Evolutionary conservation across 2,113 vertebrate species (phyloP), one percentile per base, ranked within the genome.

Genomic region (Progne subis): DNA sequence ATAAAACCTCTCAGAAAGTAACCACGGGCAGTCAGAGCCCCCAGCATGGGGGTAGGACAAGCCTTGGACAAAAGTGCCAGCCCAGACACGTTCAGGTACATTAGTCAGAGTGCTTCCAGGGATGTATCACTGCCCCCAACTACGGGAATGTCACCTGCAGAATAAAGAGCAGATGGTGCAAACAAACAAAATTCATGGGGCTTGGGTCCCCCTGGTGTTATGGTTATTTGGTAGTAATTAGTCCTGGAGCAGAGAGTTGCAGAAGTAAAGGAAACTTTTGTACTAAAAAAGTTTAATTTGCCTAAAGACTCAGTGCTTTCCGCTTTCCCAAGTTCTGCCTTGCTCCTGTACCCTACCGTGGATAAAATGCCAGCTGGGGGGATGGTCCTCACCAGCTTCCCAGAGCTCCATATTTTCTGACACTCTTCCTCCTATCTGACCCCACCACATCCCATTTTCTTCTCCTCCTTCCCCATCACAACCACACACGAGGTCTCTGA

Each of bases 111-210:
- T 29, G 44, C 67, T 84, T 49, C 47, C 49, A 86, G 83, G 55
- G 71, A 61, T 26, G 32, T 43, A 63, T 64, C 15, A 43, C 60
- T 83, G 88, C 25, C 37, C 53, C 25, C 71, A 47, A 17, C 64
- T 50, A 93, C 0, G 0, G 50, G 44, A 89, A 79, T 3, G 8
- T 72, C 52, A 92, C 91, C 82, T 87, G 82, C 71, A 94, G 71
- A 92, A 91, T 18, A 60, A 95, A 46, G 70, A 96, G 75, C 90
- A 95, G 95, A 95, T 94, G 94, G 94, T 76, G 41, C 78, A 80
- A 95, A 78, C 24, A 47, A 82, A 92, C 18, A 2, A 39, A 90
- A 55, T 67, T 92, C 71, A 92, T 12, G 23, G 79, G 71, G 49
- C 61, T 46, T 83, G 63, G 34, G 49, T 88, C 79, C 65, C 92